A percentile compares a stretch with the other conserved stretches of the same genome.
These are phyloP conservation scores for Stenolophus ochropezus DNA, from an alignment of 2,888 invertebrate species.

Conservation along the genomic window DNA sequence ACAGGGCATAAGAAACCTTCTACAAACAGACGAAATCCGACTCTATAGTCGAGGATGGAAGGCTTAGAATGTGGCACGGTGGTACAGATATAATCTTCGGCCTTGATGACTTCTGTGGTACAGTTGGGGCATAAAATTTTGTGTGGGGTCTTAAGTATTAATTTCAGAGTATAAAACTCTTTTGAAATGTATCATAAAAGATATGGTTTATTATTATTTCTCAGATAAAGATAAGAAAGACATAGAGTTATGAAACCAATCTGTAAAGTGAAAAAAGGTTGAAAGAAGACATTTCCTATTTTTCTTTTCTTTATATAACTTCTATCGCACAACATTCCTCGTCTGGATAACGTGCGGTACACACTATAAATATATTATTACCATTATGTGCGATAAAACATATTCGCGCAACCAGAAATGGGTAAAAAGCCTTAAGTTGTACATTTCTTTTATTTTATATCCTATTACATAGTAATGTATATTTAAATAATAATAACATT, in stretches of 20 bases:
- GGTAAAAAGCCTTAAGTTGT: too few relatives aligned
- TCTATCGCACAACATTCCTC: too few relatives aligned
- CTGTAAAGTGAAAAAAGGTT: neutral
- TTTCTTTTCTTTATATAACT: neutral
- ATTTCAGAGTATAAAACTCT: constrained; percentile 28
- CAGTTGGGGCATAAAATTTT: constrained; percentile 53
- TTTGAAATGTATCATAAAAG: constrained; percentile 37
- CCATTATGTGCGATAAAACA: too few relatives aligned
- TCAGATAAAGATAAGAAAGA: neutral
- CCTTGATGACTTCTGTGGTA: constrained; percentile 59
- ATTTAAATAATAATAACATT: too few relatives aligned
- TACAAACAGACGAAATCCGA: neutral
- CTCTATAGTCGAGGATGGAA: constrained; percentile 18
- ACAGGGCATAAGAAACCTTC: constrained; percentile 44
- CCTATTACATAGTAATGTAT: too few relatives aligned
- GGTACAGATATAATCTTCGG: constrained; percentile 42
- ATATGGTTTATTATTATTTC: constrained; percentile 33
- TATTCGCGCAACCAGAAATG: too few relatives aligned
- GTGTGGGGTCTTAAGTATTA: constrained; percentile 46
- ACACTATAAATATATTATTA: too few relatives aligned
- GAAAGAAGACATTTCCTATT: neutral
- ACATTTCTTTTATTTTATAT: too few relatives aligned
- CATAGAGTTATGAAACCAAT: constrained; percentile 22
- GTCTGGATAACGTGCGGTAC: too few relatives aligned
- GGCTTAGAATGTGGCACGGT: neutral